Percentiles rank a stretch among this genome's conserved stretches.
phyloP scores from a whole-genome alignment of 2,888 invertebrate genomes.

The Eristalis pertinax region DNA sequence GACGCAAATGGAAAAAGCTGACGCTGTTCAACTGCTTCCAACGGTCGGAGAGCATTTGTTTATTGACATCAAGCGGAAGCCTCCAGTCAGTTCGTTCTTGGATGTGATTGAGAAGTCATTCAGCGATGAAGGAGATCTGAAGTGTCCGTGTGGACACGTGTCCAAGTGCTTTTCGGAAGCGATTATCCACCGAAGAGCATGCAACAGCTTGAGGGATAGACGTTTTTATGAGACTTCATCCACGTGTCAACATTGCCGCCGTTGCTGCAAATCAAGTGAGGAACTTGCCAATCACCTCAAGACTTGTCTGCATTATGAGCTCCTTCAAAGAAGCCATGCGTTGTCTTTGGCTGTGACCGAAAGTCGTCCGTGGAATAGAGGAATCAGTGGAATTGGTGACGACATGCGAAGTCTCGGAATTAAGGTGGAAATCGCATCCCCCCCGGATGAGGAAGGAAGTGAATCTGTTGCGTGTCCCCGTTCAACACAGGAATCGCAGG shows the following conservation, averaged over 20 bases:
- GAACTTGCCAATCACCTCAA: constrained; percentile 89
- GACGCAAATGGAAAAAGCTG: constrained; percentile 27
- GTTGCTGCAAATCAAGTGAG: constrained; percentile 91
- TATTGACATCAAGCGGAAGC: neutral
- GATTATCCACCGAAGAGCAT: constrained; percentile 87
- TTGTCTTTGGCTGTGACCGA: neutral
- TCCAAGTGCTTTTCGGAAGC: constrained; percentile 89
- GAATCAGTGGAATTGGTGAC: neutral
- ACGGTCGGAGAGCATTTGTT: neutral
- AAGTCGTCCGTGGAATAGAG: neutral
- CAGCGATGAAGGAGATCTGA: constrained; percentile 82
- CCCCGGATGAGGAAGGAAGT: neutral
- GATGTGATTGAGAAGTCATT: constrained; percentile 87
- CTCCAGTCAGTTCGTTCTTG: constrained; percentile 82
- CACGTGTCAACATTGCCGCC: constrained; percentile 92
- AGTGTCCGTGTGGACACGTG: constrained; percentile 84
- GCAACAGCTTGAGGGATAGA: constrained; percentile 73
- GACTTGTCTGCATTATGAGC: constrained; percentile 83
- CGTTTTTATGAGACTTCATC: constrained; percentile 15
- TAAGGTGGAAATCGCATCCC: neutral
- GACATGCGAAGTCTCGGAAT: neutral
- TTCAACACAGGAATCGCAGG: constrained; percentile 77
- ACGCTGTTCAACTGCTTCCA: constrained; percentile 1
- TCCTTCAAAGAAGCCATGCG: neutral
- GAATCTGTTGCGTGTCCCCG: neutral